Conservation (phyloP, 2,888 invertebrate genomes). For the Artemia sinica region DNA sequence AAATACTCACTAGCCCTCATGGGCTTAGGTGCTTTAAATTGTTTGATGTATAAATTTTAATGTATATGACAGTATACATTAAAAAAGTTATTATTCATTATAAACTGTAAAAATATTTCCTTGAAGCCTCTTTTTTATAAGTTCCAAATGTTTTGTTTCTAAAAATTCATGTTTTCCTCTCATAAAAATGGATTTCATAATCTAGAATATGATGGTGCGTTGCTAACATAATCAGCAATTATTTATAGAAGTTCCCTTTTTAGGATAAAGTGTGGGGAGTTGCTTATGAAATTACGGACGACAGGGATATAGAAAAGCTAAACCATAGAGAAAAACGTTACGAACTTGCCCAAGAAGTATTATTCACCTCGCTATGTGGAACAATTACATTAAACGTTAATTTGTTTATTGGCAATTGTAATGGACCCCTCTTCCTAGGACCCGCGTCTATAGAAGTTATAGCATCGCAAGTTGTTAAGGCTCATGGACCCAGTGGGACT, state of each 20-base stretch:
- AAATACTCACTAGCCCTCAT: too few relatives aligned
- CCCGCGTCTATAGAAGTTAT: conserved; percentile 56
- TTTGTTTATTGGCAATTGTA: conserved; percentile 15
- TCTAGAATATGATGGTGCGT: too few relatives aligned
- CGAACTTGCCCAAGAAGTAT: conserved; percentile 11
- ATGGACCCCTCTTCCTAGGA: conserved; percentile 33
- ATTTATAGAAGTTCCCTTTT: background rate
- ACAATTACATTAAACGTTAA: conserved; percentile 1
- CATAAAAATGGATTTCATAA: too few relatives aligned
- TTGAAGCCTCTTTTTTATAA: too few relatives aligned
- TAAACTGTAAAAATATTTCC: too few relatives aligned
- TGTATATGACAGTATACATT: too few relatives aligned
- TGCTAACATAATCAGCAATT: too few relatives aligned
- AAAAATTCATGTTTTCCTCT: too few relatives aligned
- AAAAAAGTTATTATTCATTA: too few relatives aligned
- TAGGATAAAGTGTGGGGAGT: conserved; percentile 10
- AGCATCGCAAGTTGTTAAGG: conserved; percentile 54
- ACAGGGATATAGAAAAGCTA: background rate
- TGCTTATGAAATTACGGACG: background rate
- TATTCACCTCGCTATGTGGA: background rate
- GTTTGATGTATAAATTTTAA: too few relatives aligned
- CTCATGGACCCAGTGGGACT: conserved; percentile 65
- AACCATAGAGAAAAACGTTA: conserved; percentile 21
- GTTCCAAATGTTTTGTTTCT: too few relatives aligned
- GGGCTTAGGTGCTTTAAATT: too few relatives aligned